A percentile compares a stretch with the other conserved stretches of the same genome.
Conservation (phyloP, 1,140 invertebrate species). For the Zaprionus capensis region DNA sequence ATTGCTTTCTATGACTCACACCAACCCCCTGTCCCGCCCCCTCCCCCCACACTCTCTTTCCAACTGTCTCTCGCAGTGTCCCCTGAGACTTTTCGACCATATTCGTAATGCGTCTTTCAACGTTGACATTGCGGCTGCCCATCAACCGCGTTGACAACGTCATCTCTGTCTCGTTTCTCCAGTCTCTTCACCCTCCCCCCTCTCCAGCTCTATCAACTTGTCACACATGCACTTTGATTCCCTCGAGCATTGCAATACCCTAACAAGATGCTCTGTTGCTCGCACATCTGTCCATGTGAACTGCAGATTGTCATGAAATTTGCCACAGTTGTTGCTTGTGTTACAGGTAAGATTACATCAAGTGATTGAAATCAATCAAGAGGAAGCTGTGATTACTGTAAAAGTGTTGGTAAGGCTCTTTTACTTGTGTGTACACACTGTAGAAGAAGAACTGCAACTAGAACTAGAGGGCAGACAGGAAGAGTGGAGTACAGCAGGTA, state of each 20-base stretch:
- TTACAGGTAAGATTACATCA: not conserved
- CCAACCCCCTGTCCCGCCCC: not conserved
- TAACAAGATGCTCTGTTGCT: not conserved
- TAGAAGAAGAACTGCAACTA: no score
- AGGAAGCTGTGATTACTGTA: not conserved
- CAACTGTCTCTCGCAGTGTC: slow-evolving; percentile 27
- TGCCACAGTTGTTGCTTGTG: not conserved
- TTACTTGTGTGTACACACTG: not conserved
- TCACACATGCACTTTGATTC: slow-evolving; percentile 47
- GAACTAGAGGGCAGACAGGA: no score
- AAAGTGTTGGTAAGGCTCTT: not conserved
- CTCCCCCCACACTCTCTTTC: not conserved
- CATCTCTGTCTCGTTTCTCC: slow-evolving; percentile 32
- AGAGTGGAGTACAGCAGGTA: no score
- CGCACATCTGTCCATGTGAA: not conserved
- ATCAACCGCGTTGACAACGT: not conserved
- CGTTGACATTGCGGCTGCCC: slow-evolving; percentile 30
- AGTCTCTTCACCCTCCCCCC: slow-evolving; percentile 47
- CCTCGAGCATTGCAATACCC: slow-evolving; percentile 17
- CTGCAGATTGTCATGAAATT: not conserved
- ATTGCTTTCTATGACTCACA: not conserved
- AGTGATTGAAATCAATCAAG: not conserved
- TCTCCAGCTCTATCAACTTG: slow-evolving; percentile 19
- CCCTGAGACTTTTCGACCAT: slow-evolving; percentile 61
- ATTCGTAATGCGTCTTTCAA: slow-evolving; percentile 73